Evolutionary conservation across 2,797 vertebrate species (phyloP), one percentile per base, ranked within the genome.

Genomic region (Gobio occitaniae): DNA sequence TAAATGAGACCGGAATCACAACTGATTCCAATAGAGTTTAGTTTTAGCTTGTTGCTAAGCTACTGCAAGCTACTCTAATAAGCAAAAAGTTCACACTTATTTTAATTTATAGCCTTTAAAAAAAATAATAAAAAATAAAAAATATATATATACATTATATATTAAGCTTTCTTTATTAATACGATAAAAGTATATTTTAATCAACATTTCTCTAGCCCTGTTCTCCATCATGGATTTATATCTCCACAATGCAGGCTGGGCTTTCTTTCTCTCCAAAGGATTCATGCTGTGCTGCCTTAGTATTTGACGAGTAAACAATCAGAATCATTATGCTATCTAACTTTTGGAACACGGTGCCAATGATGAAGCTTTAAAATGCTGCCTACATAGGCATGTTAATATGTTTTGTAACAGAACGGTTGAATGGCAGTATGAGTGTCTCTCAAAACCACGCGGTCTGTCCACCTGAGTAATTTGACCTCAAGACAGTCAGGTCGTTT

Each of bases 391-490:
- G 52, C 65, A 71, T 52, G 36, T 54, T 41, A 21, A 76, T 76
- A n/a, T 59, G 19, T 63, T 83, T 75, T 38, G 6, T 8, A 76
- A 59, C 59, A 25, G 47, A 83, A 19, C 19, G 13, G 47, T 65
- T 54, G 47, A 3, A 68, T 76, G 48, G 16, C 16, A 44, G 21
- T 74, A 61, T 48, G 25, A 36, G 15, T 2, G 3, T 52, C 71
- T 52, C 6, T 17, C 13, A 66, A 68, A 25, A 25, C 38, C 32
- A 68, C 3, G 10, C n/a, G 21, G 3, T 3, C 63, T 76, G 36
- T n/a, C 54, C 32, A 61, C 56, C 56, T 68, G 32, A 70, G 32
- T 68, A 44, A 76, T 63, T 41, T 71, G 83, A 82, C 72, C 78
- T 68, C 59, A 48, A 71, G 25, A 25, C 32, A 38, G 54, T 36